Evolutionary conservation across 2,888 invertebrate species (phyloP), one percentile per base, ranked within the genome.

Genomic region (Imbricaverruca yamaguchii): DNA sequence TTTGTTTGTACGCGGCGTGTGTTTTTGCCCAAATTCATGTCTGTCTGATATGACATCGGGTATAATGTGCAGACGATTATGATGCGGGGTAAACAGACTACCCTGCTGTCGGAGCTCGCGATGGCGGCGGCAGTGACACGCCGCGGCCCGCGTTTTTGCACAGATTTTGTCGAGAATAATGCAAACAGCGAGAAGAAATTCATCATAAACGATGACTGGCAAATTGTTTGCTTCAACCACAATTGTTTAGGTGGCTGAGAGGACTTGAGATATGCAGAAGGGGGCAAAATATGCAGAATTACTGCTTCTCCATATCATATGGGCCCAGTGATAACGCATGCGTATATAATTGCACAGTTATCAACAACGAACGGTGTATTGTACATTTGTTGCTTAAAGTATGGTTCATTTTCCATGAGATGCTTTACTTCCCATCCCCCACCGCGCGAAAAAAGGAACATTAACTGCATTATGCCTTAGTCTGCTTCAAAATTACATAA

Each of bases 21-120:
- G 74, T 74, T 74, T 74, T 74, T 74, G 74, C 11, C 53, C 10
- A 55, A 53, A 21, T 55, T 74, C 74, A 74, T 74, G 74, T 74
- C 74, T 74, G 74, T 74, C 74, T 74, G 74, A 74, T 74, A 74
- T 74, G 74, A 74, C 74, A 74, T 74, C 74, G 55, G 39, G 69
- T 55, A 74, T 74, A 74, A 55, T 74, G 53, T 74, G 74, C 21
- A 69, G 74, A n/a, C 74, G 74, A 74, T 74, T 74, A 74, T 74
- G 74, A 74, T 74, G 53, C 74, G 4, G 21, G 74, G 74, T 74
- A 74, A 74, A 74, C 74, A 74, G 74, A 74, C 55, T 74, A 74
- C 55, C 55, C 55, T 74, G 55, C 55, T 74, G 74, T 21, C 12
- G 8, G 9, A 10, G 10, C 18, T 6, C 18, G 74, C 11, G 74